A percentile compares a stretch with the other conserved stretches of the same genome.
These are phyloP conservation scores for Esox lucius DNA, from an alignment of 2,797 vertebrate species.

Conservation along the genomic window DNA sequence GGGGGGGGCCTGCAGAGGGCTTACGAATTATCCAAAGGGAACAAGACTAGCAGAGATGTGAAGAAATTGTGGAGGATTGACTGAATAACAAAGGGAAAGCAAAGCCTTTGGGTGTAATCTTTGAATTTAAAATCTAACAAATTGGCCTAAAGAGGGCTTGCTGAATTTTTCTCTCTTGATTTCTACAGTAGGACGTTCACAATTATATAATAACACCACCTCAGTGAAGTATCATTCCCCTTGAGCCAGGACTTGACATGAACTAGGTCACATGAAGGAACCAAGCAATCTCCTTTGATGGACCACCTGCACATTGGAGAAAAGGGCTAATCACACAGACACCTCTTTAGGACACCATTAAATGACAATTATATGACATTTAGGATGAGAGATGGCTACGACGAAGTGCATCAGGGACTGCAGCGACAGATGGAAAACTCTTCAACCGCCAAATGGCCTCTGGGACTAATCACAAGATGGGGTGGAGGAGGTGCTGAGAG, in stretches of 20 bases:
- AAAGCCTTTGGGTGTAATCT: background rate
- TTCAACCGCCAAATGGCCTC: background rate
- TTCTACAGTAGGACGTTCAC: background rate
- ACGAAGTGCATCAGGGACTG: background rate
- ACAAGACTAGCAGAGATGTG: background rate
- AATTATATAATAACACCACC: background rate
- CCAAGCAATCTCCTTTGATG: background rate
- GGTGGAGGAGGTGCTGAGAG: background rate
- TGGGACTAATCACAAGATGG: background rate
- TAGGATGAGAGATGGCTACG: background rate
- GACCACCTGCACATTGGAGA: background rate
- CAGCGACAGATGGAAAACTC: background rate
- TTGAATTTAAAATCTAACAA: background rate
- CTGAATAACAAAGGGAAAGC: background rate
- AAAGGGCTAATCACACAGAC: background rate
- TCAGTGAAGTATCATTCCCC: background rate
- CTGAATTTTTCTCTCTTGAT: background rate
- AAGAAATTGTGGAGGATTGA: background rate
- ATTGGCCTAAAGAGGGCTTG: background rate
- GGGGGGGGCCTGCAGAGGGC: background rate
- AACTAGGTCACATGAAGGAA: background rate
- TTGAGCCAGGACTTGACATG: background rate
- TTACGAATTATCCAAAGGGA: background rate
- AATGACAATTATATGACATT: background rate
- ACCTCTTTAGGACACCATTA: background rate